Conservation (phyloP, 2,888 invertebrate species). For the Tetragonula carbonaria region DNA sequence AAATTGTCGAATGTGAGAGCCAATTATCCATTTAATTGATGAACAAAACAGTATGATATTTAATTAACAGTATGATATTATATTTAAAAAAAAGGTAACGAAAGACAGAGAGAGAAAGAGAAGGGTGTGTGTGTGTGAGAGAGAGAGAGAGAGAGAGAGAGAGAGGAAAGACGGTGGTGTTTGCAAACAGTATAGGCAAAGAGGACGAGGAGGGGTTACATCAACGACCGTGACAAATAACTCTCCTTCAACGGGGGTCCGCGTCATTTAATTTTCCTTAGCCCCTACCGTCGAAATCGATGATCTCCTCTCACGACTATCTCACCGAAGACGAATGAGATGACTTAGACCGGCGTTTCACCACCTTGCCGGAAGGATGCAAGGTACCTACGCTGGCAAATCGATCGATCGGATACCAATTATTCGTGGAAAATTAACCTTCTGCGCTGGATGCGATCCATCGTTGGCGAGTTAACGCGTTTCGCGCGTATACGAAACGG, state of each 20-base stretch:
- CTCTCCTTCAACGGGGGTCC: conserved; percentile 81
- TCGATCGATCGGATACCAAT: conserved; percentile 78
- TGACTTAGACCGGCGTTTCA: conserved; percentile 80
- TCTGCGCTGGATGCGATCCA: conserved; percentile 65
- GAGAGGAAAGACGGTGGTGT: conserved; percentile 27
- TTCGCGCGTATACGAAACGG: conserved; percentile 44
- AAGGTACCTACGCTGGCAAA: conserved; percentile 48
- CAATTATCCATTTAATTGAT: conserved; percentile 64
- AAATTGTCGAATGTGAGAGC: neutral
- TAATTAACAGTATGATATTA: conserved; percentile 66
- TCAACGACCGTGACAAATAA: conserved; percentile 82
- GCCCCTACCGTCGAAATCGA: conserved; percentile 81
- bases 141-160: conserved; percentile 34
- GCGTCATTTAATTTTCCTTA: conserved; percentile 84
- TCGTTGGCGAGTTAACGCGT: conserved; percentile 56
- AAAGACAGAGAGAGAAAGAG: conserved; percentile 29
- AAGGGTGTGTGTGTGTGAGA: conserved; percentile 30
- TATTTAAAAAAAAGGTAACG: conserved; percentile 50
- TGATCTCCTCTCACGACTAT: conserved; percentile 82
- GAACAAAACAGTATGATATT: conserved; percentile 70
- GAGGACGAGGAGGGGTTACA: conserved; percentile 61
- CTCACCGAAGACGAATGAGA: conserved; percentile 82
- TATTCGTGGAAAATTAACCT: conserved; percentile 81
- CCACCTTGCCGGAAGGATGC: conserved; percentile 73
- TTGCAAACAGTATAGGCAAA: conserved; percentile 5